Evolutionary conservation across 2,113 vertebrate genomes (phyloP), one percentile per base, ranked within the genome.

Genomic region (Lutjanus erythropterus): DNA sequence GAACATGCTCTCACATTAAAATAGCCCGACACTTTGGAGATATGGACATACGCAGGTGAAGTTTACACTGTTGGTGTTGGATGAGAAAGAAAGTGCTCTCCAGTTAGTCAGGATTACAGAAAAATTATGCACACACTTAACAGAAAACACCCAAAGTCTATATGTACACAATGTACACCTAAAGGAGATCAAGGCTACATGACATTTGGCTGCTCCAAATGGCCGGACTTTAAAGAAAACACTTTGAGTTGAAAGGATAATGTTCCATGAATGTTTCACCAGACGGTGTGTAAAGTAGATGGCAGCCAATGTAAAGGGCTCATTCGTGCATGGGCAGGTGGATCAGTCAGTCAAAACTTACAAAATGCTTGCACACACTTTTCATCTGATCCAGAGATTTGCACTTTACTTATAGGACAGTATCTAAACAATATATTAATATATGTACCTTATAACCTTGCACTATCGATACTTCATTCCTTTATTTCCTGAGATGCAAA

Each of bases 391-490:
- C 86, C 90, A 91, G 89, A 91, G 83, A 93, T 89, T 94, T 95
- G 94, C 94, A 95, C 94, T 95, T 95, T 95, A 94, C 87, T 85
- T 89, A 90, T 86, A 92, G 78, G 85, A 90, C 89, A 87, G 80
- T 93, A 91, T 90, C 81, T 87, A 87, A 93, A 91, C 85, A 82
- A 82, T 86, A 93, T 93, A 93, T 94, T 94, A 94, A 94, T 94
- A 93, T 94, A 92, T 94, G 84, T 92, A 91, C 87, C 88, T 88
- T 92, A 87, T 91, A 94, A 90, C 82, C 90, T 94, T 94, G 92
- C 93, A 94, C 93, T 93, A 88, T 90, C 87, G 80, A 78, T 88
- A 90, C 84, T 65, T 86, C 83, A 90, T 90, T 91, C 67, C 71
- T 90, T 88, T 84, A 46, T 88, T 78, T 87, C 73, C 79, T 83